Evolutionary conservation across 2,888 invertebrate species (phyloP).

Genomic region (Orchesellides sinensis): DNA sequence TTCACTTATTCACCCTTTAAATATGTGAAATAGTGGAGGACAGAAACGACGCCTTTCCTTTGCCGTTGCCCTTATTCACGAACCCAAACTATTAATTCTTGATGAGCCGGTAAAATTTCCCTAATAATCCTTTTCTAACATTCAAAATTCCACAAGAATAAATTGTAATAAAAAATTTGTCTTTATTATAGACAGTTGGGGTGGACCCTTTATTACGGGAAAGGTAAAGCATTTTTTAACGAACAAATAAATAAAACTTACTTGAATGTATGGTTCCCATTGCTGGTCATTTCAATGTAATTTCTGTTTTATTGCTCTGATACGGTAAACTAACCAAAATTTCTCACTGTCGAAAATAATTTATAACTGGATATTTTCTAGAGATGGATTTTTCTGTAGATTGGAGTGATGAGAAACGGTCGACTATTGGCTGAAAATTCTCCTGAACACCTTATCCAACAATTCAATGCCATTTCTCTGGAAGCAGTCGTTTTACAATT

Average conservation of each 20-base stretch:
- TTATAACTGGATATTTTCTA: neutral
- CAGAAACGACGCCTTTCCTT: conserved; percentile 77
- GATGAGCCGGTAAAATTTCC: conserved; percentile 83
- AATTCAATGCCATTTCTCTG: conserved; percentile 21
- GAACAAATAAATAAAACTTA: neutral
- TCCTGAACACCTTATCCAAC: conserved; percentile 28
- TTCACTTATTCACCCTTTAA: neutral
- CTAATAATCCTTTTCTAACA: neutral
- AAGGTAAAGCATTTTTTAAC: conserved; percentile 79
- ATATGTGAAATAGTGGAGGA: conserved; percentile 79
- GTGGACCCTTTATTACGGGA: conserved; percentile 92
- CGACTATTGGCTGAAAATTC: conserved; percentile 51
- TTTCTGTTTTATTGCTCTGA: neutral
- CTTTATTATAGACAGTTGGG: conserved; percentile 81
- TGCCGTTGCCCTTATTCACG: conserved; percentile 77
- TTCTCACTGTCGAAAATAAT: too few species aligned
- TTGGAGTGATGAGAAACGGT: conserved; percentile 66
- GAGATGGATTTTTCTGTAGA: conserved; percentile 6
- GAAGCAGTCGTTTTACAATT: conserved; percentile 62
- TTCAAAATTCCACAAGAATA: neutral
- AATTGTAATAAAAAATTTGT: too few species aligned
- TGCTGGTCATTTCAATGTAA: conserved; percentile 44
- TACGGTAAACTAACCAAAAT: conserved; percentile 1
- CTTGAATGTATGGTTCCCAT: neutral
- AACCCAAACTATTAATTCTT: conserved; percentile 82